Conservation (phyloP, 2,888 invertebrate genomes). For the Pheosia tremula region DNA sequence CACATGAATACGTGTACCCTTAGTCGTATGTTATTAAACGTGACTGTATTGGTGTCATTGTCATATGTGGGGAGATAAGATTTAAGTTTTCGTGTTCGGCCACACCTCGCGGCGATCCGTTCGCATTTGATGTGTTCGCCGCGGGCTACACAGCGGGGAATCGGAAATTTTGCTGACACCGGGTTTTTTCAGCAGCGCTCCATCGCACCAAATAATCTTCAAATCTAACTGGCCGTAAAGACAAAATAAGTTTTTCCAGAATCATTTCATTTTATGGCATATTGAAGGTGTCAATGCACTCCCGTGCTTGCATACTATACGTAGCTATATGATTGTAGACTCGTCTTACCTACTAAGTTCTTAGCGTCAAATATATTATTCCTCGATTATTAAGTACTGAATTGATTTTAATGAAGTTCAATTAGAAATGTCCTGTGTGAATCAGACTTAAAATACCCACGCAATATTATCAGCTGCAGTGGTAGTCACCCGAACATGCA, state of each 20-base stretch:
- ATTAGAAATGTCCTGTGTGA: too few relatives aligned
- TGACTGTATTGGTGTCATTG: constrained; percentile 2
- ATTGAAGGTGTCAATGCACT: constrained; percentile 43
- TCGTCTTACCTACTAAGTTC: not conserved
- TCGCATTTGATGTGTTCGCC: constrained; percentile 51
- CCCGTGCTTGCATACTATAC: constrained; percentile 2
- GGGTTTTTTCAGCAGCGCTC: constrained; percentile 55
- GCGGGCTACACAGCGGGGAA: constrained; percentile 43
- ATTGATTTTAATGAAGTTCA: too few relatives aligned
- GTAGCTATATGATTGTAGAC: not conserved
- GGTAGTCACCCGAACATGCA: too few relatives aligned
- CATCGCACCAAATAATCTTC: constrained; percentile 61
- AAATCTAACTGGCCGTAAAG: constrained; percentile 73
- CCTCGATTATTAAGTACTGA: too few relatives aligned
- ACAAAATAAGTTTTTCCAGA: constrained; percentile 53
- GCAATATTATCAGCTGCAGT: too few relatives aligned
- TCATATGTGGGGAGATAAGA: constrained; percentile 43
- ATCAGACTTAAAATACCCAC: too few relatives aligned
- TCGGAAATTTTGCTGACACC: constrained; percentile 66
- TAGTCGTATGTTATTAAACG: not conserved
- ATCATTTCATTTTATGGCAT: constrained; percentile 32
- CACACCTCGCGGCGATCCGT: constrained; percentile 61
- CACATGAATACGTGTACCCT: too few relatives aligned
- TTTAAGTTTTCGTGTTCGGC: constrained; percentile 57
- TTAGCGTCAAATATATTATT: not conserved